Evolutionary conservation across 1,140 invertebrate genomes (phyloP), one percentile per base, ranked within the genome.

Genomic region (Streblospio benedicti): DNA sequence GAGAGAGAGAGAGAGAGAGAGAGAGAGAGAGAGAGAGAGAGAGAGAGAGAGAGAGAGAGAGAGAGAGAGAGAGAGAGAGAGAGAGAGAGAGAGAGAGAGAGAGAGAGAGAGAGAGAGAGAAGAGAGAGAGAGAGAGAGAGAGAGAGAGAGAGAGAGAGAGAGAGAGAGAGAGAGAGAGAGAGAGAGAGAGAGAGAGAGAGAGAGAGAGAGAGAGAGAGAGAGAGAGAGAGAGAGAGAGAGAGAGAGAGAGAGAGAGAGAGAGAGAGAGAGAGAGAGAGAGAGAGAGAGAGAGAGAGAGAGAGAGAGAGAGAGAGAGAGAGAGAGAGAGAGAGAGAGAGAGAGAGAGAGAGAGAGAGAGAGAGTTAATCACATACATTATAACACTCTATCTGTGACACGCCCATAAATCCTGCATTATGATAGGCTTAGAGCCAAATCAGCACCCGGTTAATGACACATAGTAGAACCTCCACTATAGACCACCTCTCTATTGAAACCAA

Each of bases 1-100:
- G 47, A 49, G 47, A 49, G 47, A 49, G 47, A 49, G 47, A 49
- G 47, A 49, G 47, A 49, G 47, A 49, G 47, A 49, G 47, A 49
- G 47, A 49, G 47, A 49, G 47, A 49, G 47, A 49, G 47, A 49
- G 47, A 49, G 47, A 14, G 47, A 14, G 47, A 14, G 9, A 14
- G 47, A 49, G 47, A 49, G 47, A 49, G 47, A 49, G 47, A 49
- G 47, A 49, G 47, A 49, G 47, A 49, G 47, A 49, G 47, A 49
- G 47, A 49, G 47, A 49, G 47, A 49, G 47, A 49, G 47, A 49
- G 47, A 49, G 47, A 49, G 47, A 49, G 47, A 49, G 47, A 49
- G 47, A 49, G 47, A 49, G 47, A 49, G 47, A 49, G 47, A 49
- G 47, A 49, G 47, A 49, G 47, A 14, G 47, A 14, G 47, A 14